Percentiles rank a stretch among this genome's conserved stretches.
These are phyloP conservation scores for Aptenodytes forsteri DNA, from an alignment of 2,113 vertebrate genomes.

Conservation along the genomic window DNA sequence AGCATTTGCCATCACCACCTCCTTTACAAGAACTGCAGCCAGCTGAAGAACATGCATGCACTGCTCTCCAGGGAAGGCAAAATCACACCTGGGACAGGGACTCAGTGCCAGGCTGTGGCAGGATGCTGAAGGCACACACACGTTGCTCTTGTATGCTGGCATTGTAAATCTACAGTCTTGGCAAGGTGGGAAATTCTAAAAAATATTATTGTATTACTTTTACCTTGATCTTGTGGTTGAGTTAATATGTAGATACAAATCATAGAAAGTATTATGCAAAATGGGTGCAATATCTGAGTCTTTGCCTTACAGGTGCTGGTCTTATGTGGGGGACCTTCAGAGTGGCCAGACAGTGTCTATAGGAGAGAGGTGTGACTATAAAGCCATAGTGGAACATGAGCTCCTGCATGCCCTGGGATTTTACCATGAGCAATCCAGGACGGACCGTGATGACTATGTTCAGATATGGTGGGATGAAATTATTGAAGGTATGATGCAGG, in stretches of 20 bases:
- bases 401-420: constrained; percentile 85
- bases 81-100: neutral
- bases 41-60: neutral
- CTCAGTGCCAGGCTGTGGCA: neutral
- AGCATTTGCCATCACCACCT: neutral
- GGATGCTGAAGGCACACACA: neutral
- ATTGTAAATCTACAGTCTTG: neutral
- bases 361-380: constrained; percentile 80
- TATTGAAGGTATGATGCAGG: constrained; percentile 57
- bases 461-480: constrained; percentile 84
- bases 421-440: constrained; percentile 85
- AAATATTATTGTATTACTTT: neutral
- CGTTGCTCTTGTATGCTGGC: neutral
- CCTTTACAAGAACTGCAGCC: neutral
- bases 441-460: constrained; percentile 82
- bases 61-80: neutral
- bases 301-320: constrained; percentile 79
- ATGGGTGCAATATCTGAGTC: neutral
- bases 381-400: constrained; percentile 84
- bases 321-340: constrained; percentile 75
- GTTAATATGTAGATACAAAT: neutral
- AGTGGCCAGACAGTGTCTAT: constrained; percentile 79
- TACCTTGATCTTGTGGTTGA: neutral
- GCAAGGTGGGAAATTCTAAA: neutral
- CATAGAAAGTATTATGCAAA: neutral